Base-by-base conservation (phyloP, 2,888 invertebrate genomes). In the Sinopyrophorus schimmeli region DNA sequence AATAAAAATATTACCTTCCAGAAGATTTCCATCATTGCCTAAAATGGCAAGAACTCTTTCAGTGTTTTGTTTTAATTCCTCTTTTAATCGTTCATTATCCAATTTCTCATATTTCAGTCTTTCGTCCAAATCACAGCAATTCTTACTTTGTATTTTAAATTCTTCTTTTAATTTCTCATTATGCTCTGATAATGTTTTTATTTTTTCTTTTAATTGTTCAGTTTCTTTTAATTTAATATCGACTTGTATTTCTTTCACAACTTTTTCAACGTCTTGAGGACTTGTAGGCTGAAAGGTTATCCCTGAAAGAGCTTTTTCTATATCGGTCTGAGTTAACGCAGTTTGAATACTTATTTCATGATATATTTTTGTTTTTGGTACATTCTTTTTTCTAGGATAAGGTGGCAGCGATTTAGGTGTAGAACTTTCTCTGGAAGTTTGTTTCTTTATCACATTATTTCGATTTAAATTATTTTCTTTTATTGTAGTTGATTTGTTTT, bases 261-360 rank as follows among this genome's bases (percentile, higher is more conserved):
- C 58, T 41, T 59, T 71, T 54, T 74, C 73, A 1, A 60, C 61
- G 44, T 69, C 70, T 26, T 61, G 56, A 1, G 72, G 72, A 46
- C 61, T 58, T 16, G 63, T 59, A 0, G 67, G 65, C 21, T 57
- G 58, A 15, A 72, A 60, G 4, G 70, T 67, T 2, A 80, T 71
- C 1, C 89, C 89, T 0, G 81, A 80, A 38, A 90, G 74, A 3
- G 84, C 85, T 10, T 83, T 82, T 55, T 87, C 86, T 14, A 91
- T 77, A 64, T 91, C 91, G 2, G 74, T 71, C 40, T 84, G 81
- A 1, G 87, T 80, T 37, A 92, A 72, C 14, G 86, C 86, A 1
- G 92, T 92, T 70, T 92, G 92, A 7, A 82, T 80, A 32, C 81
- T 78, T 20, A 80, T 86, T 72, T 92, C 92, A 58, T 90, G 89